Evolutionary conservation across 1,140 invertebrate species (phyloP), one percentile per base, ranked within the genome.

Genomic region (Coenobita brevimanus): DNA sequence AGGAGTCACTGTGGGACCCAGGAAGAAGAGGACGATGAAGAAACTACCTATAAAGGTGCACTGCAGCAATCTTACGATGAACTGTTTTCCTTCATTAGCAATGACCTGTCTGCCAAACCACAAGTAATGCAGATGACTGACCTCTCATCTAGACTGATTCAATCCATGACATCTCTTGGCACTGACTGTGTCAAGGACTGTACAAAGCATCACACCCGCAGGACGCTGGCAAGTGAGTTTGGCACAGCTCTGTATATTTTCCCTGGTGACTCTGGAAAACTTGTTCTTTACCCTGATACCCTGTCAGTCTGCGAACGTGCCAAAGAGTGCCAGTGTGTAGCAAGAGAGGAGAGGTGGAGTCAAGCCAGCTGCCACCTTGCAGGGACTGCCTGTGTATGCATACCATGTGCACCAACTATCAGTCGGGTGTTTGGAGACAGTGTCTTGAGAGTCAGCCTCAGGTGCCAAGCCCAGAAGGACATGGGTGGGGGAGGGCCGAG

Each of bases 91-190:
- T 71, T 71, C 27, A 71, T 30, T 71, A 30, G 30, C 10, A 71
- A 71, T 71, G 67, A 30, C 67, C 30, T 71, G 67, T 71, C 27
- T 71, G 30, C 67, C 67, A 71, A 71, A 71, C 67, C 13, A 71
- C 17, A 27, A 71, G 17, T 71, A 71, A 71, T 71, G 67, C 30
- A 71, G 67, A 71, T 71, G 17, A n/a, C 67, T 71, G 27, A 71
- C 10, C 67, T 71, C 67, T 71, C 67, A 71, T 71, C 13, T 71
- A 71, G 67, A 71, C 67, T 71, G 67, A 71, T 71, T 27, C 67
- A 71, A 13, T 71, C 67, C 13, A 71, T 71, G 30, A 71, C 10
- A 71, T 71, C 30, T 71, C 27, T 71, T 71, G 27, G 27, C 67
- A 71, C 27, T 71, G 10, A 71, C 67, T 15, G 67, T 71, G 67